Conservation (phyloP, 2,888 invertebrate species). For the Epinotia demarniana region DNA sequence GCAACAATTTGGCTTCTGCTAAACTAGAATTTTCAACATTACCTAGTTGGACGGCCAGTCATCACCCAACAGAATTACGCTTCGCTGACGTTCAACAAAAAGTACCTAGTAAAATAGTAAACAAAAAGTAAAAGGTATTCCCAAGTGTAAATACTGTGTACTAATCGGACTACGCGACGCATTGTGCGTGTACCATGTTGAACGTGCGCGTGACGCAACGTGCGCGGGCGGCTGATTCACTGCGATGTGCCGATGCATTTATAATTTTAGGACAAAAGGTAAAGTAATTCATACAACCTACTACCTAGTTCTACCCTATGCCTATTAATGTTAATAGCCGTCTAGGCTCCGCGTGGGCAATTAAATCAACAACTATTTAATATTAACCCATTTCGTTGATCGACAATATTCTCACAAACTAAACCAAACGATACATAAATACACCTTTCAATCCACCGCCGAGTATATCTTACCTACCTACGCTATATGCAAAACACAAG, state of each 20-base stretch:
- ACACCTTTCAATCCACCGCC: no score
- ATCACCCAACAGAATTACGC: no score
- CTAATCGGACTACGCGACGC: neutral
- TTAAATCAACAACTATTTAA: neutral
- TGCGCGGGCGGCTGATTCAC: conserved; percentile 17
- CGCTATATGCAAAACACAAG: no score
- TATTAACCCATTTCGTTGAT: no score
- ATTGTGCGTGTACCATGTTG: conserved; percentile 23
- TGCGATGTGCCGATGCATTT: conserved; percentile 18
- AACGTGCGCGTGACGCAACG: conserved; percentile 22
- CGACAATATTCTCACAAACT: no score
- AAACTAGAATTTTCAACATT: no score
- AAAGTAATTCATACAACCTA: conserved; percentile 4
- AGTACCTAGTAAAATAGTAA: no score
- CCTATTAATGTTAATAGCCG: neutral
- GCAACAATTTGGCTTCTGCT: no score
- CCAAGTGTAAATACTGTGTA: conserved; percentile 1
- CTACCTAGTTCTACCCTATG: neutral
- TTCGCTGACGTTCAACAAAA: no score
- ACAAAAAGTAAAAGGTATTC: neutral
- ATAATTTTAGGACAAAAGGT: conserved; percentile 9
- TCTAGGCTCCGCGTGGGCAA: neutral
- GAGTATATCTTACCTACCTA: no score
- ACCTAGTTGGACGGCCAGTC: no score
- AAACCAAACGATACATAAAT: no score